Conservation (phyloP, 2,888 invertebrate genomes). For the Ormyrus thymus region DNA sequence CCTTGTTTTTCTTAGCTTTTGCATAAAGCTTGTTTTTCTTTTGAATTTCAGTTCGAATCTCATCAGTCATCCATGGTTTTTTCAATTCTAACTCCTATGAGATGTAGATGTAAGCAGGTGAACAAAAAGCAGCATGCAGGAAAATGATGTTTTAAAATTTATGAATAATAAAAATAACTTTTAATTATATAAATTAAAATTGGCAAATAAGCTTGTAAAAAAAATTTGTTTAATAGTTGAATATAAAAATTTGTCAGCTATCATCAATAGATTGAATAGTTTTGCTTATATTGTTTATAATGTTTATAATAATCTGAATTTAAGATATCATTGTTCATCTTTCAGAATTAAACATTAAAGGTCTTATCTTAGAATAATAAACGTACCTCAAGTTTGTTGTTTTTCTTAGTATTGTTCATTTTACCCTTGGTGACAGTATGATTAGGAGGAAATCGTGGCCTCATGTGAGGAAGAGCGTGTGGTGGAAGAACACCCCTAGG, state of each 20-base stretch:
- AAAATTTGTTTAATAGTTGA: conserved; percentile 12
- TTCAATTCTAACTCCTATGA: conserved; percentile 70
- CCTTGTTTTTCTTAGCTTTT: conserved; percentile 72
- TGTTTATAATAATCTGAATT: too few species aligned
- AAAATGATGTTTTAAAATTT: background rate
- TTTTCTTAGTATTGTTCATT: conserved; percentile 64
- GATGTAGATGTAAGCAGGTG: conserved; percentile 15
- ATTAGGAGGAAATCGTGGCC: conserved; percentile 66
- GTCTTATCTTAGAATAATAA: background rate
- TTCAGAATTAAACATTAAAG: too few species aligned
- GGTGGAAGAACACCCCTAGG: conserved; percentile 64
- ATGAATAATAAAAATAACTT: background rate
- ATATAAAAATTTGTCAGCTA: too few species aligned
- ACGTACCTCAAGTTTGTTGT: conserved; percentile 68
- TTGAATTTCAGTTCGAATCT: conserved; percentile 72
- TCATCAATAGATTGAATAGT: too few species aligned
- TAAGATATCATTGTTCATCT: too few species aligned
- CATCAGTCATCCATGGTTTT: conserved; percentile 74
- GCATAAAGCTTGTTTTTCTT: conserved; percentile 73
- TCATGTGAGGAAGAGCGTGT: conserved; percentile 65
- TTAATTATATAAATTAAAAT: background rate
- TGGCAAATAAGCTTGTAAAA: background rate
- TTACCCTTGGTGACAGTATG: conserved; percentile 66
- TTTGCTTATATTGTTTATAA: too few species aligned
- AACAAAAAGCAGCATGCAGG: conserved; percentile 42